Evolutionary conservation across 2,113 vertebrate genomes (phyloP), one percentile per base, ranked within the genome.

Genomic region (Eclectus roratus): DNA sequence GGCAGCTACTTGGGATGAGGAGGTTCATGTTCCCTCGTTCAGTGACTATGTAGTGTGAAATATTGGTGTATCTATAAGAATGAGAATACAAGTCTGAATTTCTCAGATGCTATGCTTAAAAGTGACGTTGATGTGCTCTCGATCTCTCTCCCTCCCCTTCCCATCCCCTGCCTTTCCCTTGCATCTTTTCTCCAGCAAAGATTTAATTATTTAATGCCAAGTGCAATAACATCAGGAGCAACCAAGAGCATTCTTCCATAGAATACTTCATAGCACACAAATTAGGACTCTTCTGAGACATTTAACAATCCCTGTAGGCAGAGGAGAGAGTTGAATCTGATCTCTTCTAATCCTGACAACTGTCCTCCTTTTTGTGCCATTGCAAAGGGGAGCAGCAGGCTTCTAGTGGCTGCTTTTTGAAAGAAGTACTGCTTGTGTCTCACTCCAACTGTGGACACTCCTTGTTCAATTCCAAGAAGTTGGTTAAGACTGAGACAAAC

Each of bases 121-220:
- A 91, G 41, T 27, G n/a, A 13, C 8, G 13, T 49, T 63, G 53
- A 21, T 79, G 47, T 35, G 13, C 63, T 44, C 25, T 13, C 24
- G 41, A 31, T 61, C 5, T 44, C 31, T 11, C 43, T 20, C 21
- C 9, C 43, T 37, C 58, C 18, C 43, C 43, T 14, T 50, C 13
- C 23, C 7, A 3, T 9, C 29, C 69, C 35, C 49, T 6, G 7
- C 41, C 46, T 70, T 65, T n/a, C 74, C 56, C 53, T 77, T 70
- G 47, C 29, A 83, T 94, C 50, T 86, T 90, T 85, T 86, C 85
- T 74, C 71, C 85, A 86, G 83, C 37, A 88, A 88, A 83, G 64
- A 86, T 92, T 90, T 94, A 94, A 95, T 96, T 96, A 91, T 97
- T 93, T 93, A 94, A 86, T 95, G 92, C 88, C 94, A 95, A 94